Evolutionary conservation across 2,113 vertebrate species (phyloP).

Genomic region (Rhinogobius similis): DNA sequence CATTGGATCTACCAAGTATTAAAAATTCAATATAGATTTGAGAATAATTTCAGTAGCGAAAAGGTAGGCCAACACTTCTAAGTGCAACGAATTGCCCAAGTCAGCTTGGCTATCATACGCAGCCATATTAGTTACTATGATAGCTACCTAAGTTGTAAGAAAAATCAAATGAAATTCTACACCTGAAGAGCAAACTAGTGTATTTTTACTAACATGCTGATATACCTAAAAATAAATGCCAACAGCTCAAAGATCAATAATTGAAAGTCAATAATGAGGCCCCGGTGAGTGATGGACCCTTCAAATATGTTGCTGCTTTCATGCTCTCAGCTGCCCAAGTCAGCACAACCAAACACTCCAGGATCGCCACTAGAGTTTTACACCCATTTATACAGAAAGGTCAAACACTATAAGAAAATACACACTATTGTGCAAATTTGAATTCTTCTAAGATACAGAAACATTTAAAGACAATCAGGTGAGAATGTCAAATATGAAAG

Average conservation of each 20-base stretch:
- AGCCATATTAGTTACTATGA: no score
- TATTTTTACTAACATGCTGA: constrained; percentile 5
- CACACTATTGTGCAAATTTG: background rate
- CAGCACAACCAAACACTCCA: constrained; percentile 3
- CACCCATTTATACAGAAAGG: background rate
- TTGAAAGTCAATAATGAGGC: constrained; percentile 48
- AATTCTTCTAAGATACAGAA: background rate
- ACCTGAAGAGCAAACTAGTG: background rate
- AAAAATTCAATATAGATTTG: background rate
- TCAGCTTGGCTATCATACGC: no score
- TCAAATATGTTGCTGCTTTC: constrained; percentile 34
- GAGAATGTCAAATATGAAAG: no score
- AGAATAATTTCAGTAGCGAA: background rate
- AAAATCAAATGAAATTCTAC: background rate
- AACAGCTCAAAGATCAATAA: constrained; percentile 48
- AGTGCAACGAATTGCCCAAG: no score
- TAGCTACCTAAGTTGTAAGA: background rate
- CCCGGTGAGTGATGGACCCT: constrained; percentile 55
- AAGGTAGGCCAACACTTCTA: no score
- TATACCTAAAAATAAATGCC: constrained; percentile 39
- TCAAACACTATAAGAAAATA: background rate
- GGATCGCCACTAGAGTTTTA: background rate
- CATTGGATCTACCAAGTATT: background rate
- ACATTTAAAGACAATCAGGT: background rate
- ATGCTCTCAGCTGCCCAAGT: constrained; percentile 12